phyloP scores from a whole-genome alignment of 2,888 invertebrate species.

The Mesorhabditis spiculigera region DNA sequence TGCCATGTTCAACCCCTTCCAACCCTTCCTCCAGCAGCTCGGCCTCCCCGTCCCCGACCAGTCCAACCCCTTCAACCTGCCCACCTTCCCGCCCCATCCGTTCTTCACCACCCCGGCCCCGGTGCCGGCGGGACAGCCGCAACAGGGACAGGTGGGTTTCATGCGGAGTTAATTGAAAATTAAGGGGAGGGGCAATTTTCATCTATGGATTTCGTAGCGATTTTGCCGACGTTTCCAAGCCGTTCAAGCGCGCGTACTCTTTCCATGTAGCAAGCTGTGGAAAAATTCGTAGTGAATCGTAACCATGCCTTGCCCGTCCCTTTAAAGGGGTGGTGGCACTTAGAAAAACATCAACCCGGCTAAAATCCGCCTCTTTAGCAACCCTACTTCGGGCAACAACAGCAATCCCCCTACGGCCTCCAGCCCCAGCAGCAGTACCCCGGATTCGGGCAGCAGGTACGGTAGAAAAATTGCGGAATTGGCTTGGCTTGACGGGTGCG shows the following conservation, averaged over 20 bases:
- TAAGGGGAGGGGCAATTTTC: neutral
- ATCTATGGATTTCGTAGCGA: too few relatives aligned
- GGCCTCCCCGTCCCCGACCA: constrained; percentile 17
- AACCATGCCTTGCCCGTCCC: too few relatives aligned
- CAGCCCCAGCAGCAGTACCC: neutral
- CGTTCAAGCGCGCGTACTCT: too few relatives aligned
- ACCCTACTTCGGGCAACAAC: neutral
- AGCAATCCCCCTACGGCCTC: neutral
- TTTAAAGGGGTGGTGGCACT: too few relatives aligned
- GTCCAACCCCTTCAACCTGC: constrained; percentile 35
- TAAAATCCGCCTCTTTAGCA: neutral
- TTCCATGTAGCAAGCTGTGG: too few relatives aligned
- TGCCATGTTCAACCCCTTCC: constrained; percentile 49
- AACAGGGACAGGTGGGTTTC: constrained; percentile 25
- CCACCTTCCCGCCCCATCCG: constrained; percentile 19
- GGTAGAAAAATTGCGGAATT: too few relatives aligned
- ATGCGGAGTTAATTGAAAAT: neutral
- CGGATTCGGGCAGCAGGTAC: too few relatives aligned
- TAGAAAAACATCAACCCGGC: too few relatives aligned
- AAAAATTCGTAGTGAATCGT: too few relatives aligned
- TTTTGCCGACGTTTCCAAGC: too few relatives aligned
- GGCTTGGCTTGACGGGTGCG: too few relatives aligned
- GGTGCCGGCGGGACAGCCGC: constrained; percentile 15
- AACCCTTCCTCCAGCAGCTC: constrained; percentile 46
- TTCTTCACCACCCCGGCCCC: constrained; percentile 19